Conservation (phyloP, 1,140 invertebrate species). For the Muscidifurax raptorellus region DNA sequence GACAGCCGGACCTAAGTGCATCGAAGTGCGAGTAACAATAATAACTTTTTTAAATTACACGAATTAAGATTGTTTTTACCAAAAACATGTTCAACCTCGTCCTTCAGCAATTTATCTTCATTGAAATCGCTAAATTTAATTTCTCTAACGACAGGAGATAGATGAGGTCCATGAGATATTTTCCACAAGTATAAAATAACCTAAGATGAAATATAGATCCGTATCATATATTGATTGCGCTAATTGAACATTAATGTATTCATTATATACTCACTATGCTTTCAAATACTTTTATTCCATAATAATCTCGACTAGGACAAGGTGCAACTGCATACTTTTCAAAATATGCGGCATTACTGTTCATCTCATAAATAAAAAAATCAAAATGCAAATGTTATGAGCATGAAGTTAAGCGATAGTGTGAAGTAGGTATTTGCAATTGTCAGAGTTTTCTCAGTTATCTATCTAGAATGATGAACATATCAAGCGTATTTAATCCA, state of each 20-base stretch:
- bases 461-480: background rate
- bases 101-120: conserved; percentile 63
- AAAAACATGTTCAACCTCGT: conserved; percentile 67
- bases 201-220: conserved; percentile 55
- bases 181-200: conserved; percentile 72
- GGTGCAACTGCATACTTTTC: conserved; percentile 72
- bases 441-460: background rate
- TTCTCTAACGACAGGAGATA: conserved; percentile 60
- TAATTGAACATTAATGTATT: background rate
- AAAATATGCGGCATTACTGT: conserved; percentile 58
- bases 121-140: conserved; percentile 62
- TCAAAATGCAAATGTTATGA: conserved; percentile 7
- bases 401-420: background rate
- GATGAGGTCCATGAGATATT: conserved; percentile 72
- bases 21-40: background rate
- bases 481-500: background rate
- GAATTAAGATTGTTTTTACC: conserved; percentile 57
- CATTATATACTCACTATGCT: conserved; percentile 61
- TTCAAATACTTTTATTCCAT: conserved; percentile 64
- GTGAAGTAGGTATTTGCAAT: conserved; percentile 27
- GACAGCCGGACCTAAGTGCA: conserved; percentile 55
- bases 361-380: conserved; percentile 60
- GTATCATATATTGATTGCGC: background rate
- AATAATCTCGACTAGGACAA: conserved; percentile 74
- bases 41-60: conserved; percentile 11